phyloP scores from a whole-genome alignment of 2,113 vertebrate genomes.

The Numida meleagris region DNA sequence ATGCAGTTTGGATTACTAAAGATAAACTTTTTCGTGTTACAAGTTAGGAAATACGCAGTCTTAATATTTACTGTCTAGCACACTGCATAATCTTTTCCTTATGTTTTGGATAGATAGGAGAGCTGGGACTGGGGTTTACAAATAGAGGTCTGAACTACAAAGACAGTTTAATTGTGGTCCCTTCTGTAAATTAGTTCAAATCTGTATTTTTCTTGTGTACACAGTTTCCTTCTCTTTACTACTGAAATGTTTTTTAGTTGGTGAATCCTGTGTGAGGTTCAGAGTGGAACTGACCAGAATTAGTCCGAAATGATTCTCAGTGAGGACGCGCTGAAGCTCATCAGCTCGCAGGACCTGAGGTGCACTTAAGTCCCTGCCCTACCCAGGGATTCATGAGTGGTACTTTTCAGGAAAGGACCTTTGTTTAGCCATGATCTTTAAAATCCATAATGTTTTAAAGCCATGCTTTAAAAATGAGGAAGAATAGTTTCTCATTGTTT shows the following conservation, averaged over 20 bases:
- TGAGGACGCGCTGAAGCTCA: not conserved
- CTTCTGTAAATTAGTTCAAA: conserved; percentile 12
- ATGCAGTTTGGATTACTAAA: conserved; percentile 25
- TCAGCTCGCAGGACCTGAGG: not conserved
- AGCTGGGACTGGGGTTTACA: not conserved
- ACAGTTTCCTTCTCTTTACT: not conserved
- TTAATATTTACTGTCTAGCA: conserved; percentile 55
- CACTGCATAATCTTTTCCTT: conserved; percentile 5
- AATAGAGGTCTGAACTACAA: conserved; percentile 28
- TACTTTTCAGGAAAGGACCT: not conserved
- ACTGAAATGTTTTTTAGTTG: not conserved
- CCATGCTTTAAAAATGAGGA: not conserved
- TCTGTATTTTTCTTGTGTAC: not conserved
- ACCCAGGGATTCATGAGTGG: not conserved
- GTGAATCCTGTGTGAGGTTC: not conserved
- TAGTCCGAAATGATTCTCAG: not conserved
- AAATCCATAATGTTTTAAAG: not conserved
- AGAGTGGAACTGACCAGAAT: not conserved
- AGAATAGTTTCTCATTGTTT: not conserved
- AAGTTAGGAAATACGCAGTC: conserved; percentile 26
- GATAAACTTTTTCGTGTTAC: conserved; percentile 18
- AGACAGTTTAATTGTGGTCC: conserved; percentile 4
- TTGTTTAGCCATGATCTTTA: not conserved
- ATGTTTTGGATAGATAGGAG: conserved; percentile 44
- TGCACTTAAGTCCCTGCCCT: not conserved